Evolutionary conservation across 1,140 invertebrate genomes (phyloP).

Genomic region (Eupeodes corollae): DNA sequence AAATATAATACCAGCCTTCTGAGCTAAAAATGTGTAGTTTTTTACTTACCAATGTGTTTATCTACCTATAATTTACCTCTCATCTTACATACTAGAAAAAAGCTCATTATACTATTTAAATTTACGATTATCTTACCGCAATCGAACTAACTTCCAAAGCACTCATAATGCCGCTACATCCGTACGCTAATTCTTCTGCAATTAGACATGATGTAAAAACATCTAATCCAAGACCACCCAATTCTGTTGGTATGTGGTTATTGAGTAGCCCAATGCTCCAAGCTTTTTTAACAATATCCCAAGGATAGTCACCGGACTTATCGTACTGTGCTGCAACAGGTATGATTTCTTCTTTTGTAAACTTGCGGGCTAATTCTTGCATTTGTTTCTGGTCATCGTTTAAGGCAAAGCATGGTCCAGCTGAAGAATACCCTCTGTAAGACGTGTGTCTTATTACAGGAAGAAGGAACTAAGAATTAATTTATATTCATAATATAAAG

Average conservation of each 20-base stretch:
- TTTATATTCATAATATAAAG: no score
- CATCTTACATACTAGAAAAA: no score
- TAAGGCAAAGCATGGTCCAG: slow-evolving; percentile 40
- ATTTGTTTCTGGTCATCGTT: slow-evolving; percentile 73
- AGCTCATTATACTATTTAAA: no score
- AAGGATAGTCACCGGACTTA: slow-evolving; percentile 83
- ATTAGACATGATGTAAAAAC: slow-evolving; percentile 77
- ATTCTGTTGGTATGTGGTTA: slow-evolving; percentile 63
- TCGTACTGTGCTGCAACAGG: slow-evolving; percentile 85
- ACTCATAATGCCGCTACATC: slow-evolving; percentile 87
- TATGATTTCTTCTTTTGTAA: slow-evolving; percentile 83
- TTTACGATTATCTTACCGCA: slow-evolving; percentile 81
- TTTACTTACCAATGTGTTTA: no score
- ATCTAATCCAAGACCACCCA: slow-evolving; percentile 63
- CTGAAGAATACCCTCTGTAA: slow-evolving; percentile 20
- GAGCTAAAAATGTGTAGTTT: no score
- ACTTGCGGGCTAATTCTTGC: slow-evolving; percentile 81
- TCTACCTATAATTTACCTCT: no score
- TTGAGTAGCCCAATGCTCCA: slow-evolving; percentile 84
- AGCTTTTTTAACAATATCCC: slow-evolving; percentile 93
- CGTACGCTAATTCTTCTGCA: slow-evolving; percentile 85
- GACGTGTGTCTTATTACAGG: no score
- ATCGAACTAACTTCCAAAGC: slow-evolving; percentile 82
- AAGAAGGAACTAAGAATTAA: no score
- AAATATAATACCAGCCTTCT: no score